Evolutionary conservation across 2,113 vertebrate species (phyloP), one percentile per base, ranked within the genome.

Genomic region (Pedetes capensis): DNA sequence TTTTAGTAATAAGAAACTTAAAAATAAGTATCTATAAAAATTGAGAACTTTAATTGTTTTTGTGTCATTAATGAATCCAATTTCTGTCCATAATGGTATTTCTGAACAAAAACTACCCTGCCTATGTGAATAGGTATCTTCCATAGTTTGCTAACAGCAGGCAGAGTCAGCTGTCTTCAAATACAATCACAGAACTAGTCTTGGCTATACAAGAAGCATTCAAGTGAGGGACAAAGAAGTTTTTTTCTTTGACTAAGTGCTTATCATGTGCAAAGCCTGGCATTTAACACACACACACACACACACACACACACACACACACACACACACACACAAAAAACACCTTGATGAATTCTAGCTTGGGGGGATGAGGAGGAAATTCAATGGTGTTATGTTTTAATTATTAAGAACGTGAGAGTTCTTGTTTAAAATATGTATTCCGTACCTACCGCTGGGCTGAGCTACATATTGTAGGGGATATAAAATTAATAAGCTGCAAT

Each of bases 121-220:
- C 71, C 71, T 87, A 18, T 71, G 39, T 61, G 68, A 55, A 84
- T 75, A 76, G 11, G 11, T 16, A 78, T 32, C 63, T 42, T 94
- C 63, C 66, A 89, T 51, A 51, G 87, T 94, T 69, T 95, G 80
- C 51, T 69, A 74, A 96, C 10, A 90, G 93, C 81, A 80, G 75
- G 75, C 32, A 57, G 75, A 86, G 71, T 66, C 69, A 39, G 42
- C 69, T 68, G 17, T 74, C n/a, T 34, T 79, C 49, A 29, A 49
- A 87, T 27, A 57, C n/a, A 69, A 29, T 39, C 84, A 23, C 1
- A 13, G 57, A 95, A 49, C n/a, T 79, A 81, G 94, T 72, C 55
- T 59, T 84, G 84, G 11, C 51, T n/a, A 0, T 51, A 75, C 51
- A 72, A 63, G 47, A 47, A 68, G 53, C 89, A 93, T 87, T 95